Percentiles rank a stretch among this genome's conserved stretches.
Evolutionary conservation across 2,888 invertebrate genomes (phyloP).

Genomic region (Drosophila flavopinicola): DNA sequence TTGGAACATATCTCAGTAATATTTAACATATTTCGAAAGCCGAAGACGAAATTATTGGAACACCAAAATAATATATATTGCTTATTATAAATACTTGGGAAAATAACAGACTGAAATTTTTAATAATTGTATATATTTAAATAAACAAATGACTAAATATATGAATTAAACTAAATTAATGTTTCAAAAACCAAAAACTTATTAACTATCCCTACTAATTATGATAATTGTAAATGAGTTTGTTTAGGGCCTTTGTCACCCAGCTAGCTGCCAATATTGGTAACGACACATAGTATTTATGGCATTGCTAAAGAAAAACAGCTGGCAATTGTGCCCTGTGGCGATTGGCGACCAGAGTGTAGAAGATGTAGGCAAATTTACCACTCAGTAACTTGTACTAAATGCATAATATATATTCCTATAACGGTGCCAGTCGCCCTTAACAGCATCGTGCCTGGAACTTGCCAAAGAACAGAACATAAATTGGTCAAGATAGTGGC

Average conservation of each 20-base stretch:
- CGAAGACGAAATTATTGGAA: too few relatives aligned
- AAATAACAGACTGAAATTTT: not conserved
- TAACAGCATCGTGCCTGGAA: conserved; percentile 35
- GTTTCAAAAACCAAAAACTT: not conserved
- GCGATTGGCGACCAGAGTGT: conserved; percentile 21
- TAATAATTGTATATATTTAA: not conserved
- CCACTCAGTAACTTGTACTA: conserved; percentile 40
- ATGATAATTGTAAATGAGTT: not conserved
- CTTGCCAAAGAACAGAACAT: conserved; percentile 42
- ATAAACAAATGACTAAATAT: too few relatives aligned
- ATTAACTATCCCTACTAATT: not conserved
- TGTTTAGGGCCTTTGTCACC: conserved; percentile 8
- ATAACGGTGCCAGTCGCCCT: conserved; percentile 52
- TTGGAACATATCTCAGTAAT: too few relatives aligned
- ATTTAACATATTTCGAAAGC: too few relatives aligned
- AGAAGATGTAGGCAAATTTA: conserved; percentile 22
- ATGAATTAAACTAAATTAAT: too few relatives aligned
- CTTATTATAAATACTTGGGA: too few relatives aligned
- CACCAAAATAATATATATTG: too few relatives aligned
- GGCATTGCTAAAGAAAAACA: conserved; percentile 54
- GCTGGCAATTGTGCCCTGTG: conserved; percentile 55
- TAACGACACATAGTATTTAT: conserved; percentile 26
- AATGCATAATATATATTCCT: not conserved
- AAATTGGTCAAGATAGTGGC: conserved; percentile 24
- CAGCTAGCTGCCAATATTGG: conserved; percentile 26